phyloP scores from a whole-genome alignment of 2,888 invertebrate genomes.

The Peribatodes rhomboidaria region DNA sequence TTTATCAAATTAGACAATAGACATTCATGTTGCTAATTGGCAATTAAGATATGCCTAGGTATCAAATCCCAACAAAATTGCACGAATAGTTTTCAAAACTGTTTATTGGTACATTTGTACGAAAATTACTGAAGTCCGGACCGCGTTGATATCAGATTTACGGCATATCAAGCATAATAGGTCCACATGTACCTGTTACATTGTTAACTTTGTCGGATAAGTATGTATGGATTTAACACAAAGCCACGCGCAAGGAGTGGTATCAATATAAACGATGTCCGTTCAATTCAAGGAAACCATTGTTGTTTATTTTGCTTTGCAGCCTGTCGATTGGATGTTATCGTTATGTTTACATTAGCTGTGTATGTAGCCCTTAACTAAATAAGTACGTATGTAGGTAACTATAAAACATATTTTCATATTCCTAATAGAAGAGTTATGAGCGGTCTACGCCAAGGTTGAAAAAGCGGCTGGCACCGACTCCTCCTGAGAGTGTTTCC shows the following conservation, averaged over 20 bases:
- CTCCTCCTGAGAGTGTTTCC: constrained; percentile 85
- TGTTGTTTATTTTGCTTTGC: constrained; percentile 1
- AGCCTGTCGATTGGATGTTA: background rate
- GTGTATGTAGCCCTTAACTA: background rate
- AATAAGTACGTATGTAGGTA: background rate
- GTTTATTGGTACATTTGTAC: too few relatives aligned
- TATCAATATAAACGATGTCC: background rate
- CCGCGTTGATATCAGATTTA: too few relatives aligned
- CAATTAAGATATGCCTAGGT: too few relatives aligned
- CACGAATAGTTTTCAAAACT: too few relatives aligned
- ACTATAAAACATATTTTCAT: background rate
- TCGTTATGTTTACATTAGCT: background rate
- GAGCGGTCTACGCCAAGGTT: constrained; percentile 80
- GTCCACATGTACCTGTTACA: background rate
- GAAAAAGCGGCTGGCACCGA: constrained; percentile 89
- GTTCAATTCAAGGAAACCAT: background rate
- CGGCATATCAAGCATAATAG: background rate
- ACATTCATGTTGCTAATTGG: too few relatives aligned
- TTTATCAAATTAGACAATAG: too few relatives aligned
- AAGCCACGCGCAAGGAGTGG: constrained; percentile 18
- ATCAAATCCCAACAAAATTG: too few relatives aligned
- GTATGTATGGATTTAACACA: constrained; percentile 8
- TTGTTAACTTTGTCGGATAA: background rate
- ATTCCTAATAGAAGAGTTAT: constrained; percentile 65
- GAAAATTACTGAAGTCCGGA: too few relatives aligned